A percentile compares a stretch with the other conserved stretches of the same genome.
phyloP scores from a whole-genome alignment of 1,140 invertebrate genomes.

The Drosophila sulfurigaster region DNA sequence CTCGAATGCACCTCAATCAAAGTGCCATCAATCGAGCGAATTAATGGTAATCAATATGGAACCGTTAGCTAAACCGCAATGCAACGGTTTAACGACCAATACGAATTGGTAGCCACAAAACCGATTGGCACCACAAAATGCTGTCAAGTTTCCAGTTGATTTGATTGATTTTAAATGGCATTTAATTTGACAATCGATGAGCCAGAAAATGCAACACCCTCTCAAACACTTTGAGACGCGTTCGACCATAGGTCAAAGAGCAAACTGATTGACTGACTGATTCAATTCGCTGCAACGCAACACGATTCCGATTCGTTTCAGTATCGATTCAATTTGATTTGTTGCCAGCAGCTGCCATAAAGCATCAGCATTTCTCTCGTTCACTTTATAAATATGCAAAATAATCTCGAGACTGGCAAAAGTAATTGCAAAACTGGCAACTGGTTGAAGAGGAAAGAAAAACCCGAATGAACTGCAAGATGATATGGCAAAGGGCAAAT shows the following conservation, averaged over 20 bases:
- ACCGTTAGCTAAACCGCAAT: constrained; percentile 42
- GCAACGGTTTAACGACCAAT: constrained; percentile 41
- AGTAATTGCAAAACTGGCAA: constrained; percentile 29
- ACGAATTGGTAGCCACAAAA: constrained; percentile 30
- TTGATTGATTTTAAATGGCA: constrained; percentile 58
- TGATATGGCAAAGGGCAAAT: constrained; percentile 19
- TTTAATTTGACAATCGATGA: constrained; percentile 57
- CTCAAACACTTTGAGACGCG: constrained; percentile 37
- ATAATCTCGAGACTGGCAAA: constrained; percentile 23
- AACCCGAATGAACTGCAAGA: constrained; percentile 7
- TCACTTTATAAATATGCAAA: constrained; percentile 41
- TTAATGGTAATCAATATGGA: constrained; percentile 23
- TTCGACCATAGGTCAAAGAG: constrained; percentile 45
- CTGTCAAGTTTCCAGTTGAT: constrained; percentile 51
- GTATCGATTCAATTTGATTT: constrained; percentile 24
- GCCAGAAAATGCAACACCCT: constrained; percentile 44
- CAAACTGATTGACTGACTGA: constrained; percentile 42
- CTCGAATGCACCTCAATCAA: background rate
- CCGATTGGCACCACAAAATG: constrained; percentile 35
- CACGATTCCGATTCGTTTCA: constrained; percentile 8
- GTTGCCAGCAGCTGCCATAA: constrained; percentile 38
- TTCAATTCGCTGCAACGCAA: constrained; percentile 1
- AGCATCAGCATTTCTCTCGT: constrained; percentile 14
- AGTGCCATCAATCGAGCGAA: constrained; percentile 16
- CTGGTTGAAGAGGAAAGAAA: constrained; percentile 3